Conservation (phyloP, 2,888 invertebrate genomes). For the Phengaris alcon region DNA sequence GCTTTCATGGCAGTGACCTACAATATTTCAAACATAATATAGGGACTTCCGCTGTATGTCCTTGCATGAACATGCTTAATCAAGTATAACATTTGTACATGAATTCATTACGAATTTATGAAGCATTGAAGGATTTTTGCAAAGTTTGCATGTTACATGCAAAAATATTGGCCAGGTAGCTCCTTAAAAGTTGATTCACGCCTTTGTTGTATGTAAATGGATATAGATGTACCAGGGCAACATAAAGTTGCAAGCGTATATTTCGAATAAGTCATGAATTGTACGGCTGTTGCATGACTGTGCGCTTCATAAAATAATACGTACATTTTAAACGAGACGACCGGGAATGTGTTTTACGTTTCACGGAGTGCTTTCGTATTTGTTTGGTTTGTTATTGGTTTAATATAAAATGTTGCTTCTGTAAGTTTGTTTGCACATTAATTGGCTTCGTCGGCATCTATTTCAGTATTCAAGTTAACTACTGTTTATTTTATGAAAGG, state of each 20-base stretch:
- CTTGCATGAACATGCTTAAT: not conserved
- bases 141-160: not conserved
- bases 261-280: conserved; percentile 19
- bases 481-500: conserved; percentile 8
- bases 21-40: not conserved
- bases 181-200: conserved; percentile 9
- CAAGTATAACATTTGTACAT: not conserved
- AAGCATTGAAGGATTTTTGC: conserved; percentile 3
- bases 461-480: conserved; percentile 15
- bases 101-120: conserved; percentile 1
- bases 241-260: not conserved
- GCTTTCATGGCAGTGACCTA: not conserved
- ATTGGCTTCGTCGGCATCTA: conserved; percentile 16
- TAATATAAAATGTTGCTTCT: conserved; percentile 21
- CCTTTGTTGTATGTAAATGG: conserved; percentile 10
- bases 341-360: conserved; percentile 17
- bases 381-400: conserved; percentile 25
- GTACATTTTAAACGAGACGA: conserved; percentile 21
- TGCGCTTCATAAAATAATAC: conserved; percentile 27
- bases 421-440: conserved; percentile 22
- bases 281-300: conserved; percentile 11
- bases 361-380: conserved; percentile 20
- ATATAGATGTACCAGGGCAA: conserved; percentile 1
- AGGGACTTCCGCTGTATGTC: not conserved
- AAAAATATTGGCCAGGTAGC: conserved; percentile 4